Base-by-base conservation (phyloP, 2,888 invertebrate genomes). In the Dynastes tityus region DNA sequence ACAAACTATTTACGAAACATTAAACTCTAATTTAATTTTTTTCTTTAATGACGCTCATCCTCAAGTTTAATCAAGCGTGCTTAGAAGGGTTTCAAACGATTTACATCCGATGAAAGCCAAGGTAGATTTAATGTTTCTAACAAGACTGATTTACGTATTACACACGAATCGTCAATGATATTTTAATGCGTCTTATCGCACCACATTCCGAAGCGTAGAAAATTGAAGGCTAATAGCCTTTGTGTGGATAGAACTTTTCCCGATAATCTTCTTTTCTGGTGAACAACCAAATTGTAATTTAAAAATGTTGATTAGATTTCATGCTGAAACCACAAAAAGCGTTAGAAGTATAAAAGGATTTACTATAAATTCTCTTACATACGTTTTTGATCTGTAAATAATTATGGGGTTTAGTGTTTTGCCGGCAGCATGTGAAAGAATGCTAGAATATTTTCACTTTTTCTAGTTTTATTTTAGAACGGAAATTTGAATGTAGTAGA, bases 191-290 rank as follows among this genome's bases (percentile, higher is more conserved):
- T 55, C 55, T 71, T 71, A 71, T 71, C 71, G 51, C 13, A 9
- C 13, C 32, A 27, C 71, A 71, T 71, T 71, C 71, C 71, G 55
- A 71, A 11, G 71, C 29, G 71, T 71, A 71, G 32, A 55, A 55
- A 51, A 71, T 71, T 55, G 55, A 55, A 71, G 32, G 32, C 71
- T 9, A 55, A 53, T 32, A 71, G 37, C 22, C 11, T 37, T 55
- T 16, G 53, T 4, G 71, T 11, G 9, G 71, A 55, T n/a, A n/a
- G n/a, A 55, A 37, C 2, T n/a, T n/a, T 32, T 55, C 29, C 37
- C 16, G 13, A 16, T 13, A 11, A 32, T 37, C 32, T 55, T 55
- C 29, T 70, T 70, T 55, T 16, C 29, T 37, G 8, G 29, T 71
- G 55, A 55, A 16, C 37, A 55, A 55, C 71, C 32, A 53, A 53